A percentile compares a stretch with the other conserved stretches of the same genome.
Evolutionary conservation across 1,140 invertebrate genomes (phyloP).

Genomic region (Drosophila navojoa): DNA sequence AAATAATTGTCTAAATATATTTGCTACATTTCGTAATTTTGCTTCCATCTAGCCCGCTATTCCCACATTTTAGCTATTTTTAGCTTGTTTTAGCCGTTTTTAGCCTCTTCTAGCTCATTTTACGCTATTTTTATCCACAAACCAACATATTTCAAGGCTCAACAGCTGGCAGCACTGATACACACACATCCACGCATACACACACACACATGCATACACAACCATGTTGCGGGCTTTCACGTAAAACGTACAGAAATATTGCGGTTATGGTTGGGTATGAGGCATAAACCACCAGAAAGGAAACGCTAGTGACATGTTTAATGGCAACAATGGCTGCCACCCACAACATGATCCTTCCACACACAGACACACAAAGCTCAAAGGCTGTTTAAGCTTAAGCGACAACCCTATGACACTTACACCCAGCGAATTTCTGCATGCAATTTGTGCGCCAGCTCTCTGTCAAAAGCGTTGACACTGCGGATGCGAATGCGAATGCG

Average conservation of each 20-base stretch:
- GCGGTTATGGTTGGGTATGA: not conserved
- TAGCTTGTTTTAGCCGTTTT: too few relatives aligned
- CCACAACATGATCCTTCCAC: not conserved
- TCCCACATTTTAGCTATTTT: too few relatives aligned
- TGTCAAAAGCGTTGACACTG: conserved; percentile 53
- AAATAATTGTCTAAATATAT: too few relatives aligned
- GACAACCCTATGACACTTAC: conserved; percentile 47
- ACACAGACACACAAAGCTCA: conserved; percentile 4
- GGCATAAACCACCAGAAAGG: conserved; percentile 59
- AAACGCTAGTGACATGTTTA: conserved; percentile 74
- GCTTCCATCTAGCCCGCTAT: too few relatives aligned
- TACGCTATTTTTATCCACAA: too few relatives aligned
- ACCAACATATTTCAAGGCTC: too few relatives aligned
- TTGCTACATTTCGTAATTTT: too few relatives aligned
- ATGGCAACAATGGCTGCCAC: conserved; percentile 63
- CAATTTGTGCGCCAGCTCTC: conserved; percentile 65
- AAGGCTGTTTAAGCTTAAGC: conserved; percentile 45
- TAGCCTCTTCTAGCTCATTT: too few relatives aligned
- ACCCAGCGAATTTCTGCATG: conserved; percentile 58
- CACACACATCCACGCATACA: conserved; percentile 16
- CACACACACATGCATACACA: conserved; percentile 5
- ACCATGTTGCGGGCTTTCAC: conserved; percentile 28
- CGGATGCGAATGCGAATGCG: conserved; percentile 39
- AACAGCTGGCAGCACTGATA: not conserved
- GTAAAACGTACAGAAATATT: conserved; percentile 67